Conservation (phyloP, 2,888 invertebrate genomes). For the Oscheius sp. region DNA sequence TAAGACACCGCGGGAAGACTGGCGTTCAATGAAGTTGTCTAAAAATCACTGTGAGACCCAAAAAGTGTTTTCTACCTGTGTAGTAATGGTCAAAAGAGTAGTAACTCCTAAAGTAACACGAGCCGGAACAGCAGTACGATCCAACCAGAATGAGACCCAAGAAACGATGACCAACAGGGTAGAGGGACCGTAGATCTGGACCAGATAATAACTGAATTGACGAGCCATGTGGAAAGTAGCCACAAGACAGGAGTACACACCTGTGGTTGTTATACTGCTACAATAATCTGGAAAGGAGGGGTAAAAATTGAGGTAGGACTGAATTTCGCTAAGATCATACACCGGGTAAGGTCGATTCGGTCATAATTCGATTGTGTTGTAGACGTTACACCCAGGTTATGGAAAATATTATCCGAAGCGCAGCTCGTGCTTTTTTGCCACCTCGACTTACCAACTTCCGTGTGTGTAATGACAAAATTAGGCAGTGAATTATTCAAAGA, state of each 20-base stretch:
- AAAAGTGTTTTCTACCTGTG: constrained; percentile 8
- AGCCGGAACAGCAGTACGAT: constrained; percentile 31
- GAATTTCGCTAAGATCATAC: no score
- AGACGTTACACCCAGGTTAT: no score
- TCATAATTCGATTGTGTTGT: no score
- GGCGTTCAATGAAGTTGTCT: constrained; percentile 24
- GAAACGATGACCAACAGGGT: constrained; percentile 37
- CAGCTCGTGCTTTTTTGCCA: no score
- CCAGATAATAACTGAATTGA: constrained; percentile 35
- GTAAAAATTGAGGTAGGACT: background rate
- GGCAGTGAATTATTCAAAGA: constrained; percentile 8
- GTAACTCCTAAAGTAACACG: constrained; percentile 30
- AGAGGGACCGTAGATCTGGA: constrained; percentile 32
- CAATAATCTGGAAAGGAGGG: constrained; percentile 13
- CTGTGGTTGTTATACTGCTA: constrained; percentile 25
- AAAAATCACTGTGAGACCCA: no score
- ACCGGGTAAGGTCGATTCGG: no score
- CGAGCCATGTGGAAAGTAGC: constrained; percentile 21
- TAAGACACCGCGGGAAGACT: constrained; percentile 30
- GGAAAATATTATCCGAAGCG: no score
- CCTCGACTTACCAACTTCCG: background rate
- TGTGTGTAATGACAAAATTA: background rate
- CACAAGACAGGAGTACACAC: constrained; percentile 20
- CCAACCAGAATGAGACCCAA: constrained; percentile 37
- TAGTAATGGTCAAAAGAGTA: constrained; percentile 30